Evolutionary conservation across 2,113 vertebrate species (phyloP).

Genomic region (Chloropsis cyanopogon): DNA sequence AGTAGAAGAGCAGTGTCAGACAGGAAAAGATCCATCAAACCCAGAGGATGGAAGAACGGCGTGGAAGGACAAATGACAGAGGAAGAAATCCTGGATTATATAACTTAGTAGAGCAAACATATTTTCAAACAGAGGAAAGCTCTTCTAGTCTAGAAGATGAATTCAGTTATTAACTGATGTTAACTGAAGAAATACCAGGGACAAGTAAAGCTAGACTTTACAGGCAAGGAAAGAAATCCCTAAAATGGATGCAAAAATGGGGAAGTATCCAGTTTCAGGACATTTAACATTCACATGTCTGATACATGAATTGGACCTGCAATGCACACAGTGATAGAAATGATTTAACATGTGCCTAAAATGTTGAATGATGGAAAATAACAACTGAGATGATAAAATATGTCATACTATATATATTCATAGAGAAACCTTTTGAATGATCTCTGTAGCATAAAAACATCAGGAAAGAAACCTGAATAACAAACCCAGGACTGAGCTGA

Average conservation of each 20-base stretch:
- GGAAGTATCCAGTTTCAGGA: neutral
- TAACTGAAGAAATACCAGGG: neutral
- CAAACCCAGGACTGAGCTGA: neutral
- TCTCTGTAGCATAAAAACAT: neutral
- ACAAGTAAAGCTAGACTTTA: neutral
- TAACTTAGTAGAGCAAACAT: neutral
- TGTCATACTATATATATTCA: neutral
- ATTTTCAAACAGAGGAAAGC: neutral
- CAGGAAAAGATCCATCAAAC: neutral
- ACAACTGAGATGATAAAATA: neutral
- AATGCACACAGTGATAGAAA: neutral
- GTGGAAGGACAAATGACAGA: neutral
- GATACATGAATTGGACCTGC: neutral
- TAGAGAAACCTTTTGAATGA: neutral
- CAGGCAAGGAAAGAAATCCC: neutral
- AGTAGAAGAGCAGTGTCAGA: neutral
- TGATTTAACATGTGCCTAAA: neutral
- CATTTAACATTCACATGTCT: neutral
- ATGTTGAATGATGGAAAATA: neutral
- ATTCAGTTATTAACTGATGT: neutral
- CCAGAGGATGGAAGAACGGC: neutral
- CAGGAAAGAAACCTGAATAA: neutral
- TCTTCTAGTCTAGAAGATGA: neutral
- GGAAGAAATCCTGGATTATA: neutral
- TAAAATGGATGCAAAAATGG: neutral